A percentile compares a stretch with the other conserved stretches of the same genome.
Evolutionary conservation across 2,797 vertebrate genomes (phyloP).

Genomic region (Jordanella pulchra): DNA sequence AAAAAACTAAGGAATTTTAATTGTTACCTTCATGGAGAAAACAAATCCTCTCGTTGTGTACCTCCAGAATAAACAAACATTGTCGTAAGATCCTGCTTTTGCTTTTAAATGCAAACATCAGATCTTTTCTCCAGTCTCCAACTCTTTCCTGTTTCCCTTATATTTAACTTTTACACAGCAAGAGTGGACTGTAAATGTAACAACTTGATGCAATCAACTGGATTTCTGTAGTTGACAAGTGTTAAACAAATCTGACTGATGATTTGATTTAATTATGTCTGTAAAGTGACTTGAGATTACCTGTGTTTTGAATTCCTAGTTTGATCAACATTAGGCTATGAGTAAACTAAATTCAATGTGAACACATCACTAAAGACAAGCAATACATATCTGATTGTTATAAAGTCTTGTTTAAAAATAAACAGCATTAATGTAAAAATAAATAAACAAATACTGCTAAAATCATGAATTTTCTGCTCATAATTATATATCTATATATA

Average conservation of each 20-base stretch:
- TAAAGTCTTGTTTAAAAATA: background rate
- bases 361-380: background rate
- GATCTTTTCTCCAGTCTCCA: slow-evolving; percentile 11
- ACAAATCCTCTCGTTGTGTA: slow-evolving; percentile 26
- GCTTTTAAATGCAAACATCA: slow-evolving; percentile 33
- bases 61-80: slow-evolving; percentile 38
- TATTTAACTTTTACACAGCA: slow-evolving; percentile 6
- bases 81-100: slow-evolving; percentile 12
- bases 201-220: background rate
- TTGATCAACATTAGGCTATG: slow-evolving; percentile 21
- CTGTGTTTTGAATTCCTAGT: no score
- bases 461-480: background rate
- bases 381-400: background rate
- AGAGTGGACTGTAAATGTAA: background rate
- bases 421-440: background rate
- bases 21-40: slow-evolving; percentile 14
- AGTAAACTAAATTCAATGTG: slow-evolving; percentile 2
- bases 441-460: background rate
- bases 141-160: slow-evolving; percentile 22
- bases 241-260: no score
- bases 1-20: slow-evolving; percentile 24
- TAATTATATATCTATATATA: background rate
- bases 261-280: no score
- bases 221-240: no score
- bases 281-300: no score